Conservation (phyloP, 2,113 vertebrate genomes). For the Trochalopteron elliotii region DNA sequence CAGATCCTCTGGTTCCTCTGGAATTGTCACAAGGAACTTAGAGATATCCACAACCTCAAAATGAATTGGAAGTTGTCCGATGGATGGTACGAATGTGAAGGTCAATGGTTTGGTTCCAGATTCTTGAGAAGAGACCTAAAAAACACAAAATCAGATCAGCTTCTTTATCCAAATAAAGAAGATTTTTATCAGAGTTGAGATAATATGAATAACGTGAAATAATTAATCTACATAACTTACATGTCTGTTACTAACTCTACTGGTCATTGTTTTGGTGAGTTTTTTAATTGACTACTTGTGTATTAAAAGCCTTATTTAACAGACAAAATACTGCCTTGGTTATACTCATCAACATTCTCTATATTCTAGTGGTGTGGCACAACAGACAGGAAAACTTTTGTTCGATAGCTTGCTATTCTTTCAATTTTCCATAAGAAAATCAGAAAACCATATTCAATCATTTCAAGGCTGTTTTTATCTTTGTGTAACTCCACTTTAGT, state of each 20-base stretch:
- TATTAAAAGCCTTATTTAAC: neutral
- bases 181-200: neutral
- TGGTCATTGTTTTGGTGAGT: fast-evolving
- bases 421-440: neutral
- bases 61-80: conserved; percentile 81
- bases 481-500: neutral
- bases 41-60: conserved; percentile 69
- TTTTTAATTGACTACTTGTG: neutral
- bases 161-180: neutral
- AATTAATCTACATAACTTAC: neutral
- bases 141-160: conserved; percentile 39
- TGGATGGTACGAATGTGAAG: conserved; percentile 85
- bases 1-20: conserved; percentile 59
- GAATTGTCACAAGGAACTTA: conserved; percentile 68
- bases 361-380: neutral
- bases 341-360: neutral
- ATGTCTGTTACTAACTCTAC: neutral
- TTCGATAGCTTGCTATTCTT: neutral
- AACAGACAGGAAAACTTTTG: neutral
- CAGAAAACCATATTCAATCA: neutral
- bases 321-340: neutral
- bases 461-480: neutral
- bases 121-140: conserved; percentile 69
- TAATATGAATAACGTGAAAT: neutral
- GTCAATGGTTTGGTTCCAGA: conserved; percentile 70